Evolutionary conservation across 2,888 invertebrate species (phyloP), one percentile per base, ranked within the genome.

Genomic region (Leptogaster cylindrica): DNA sequence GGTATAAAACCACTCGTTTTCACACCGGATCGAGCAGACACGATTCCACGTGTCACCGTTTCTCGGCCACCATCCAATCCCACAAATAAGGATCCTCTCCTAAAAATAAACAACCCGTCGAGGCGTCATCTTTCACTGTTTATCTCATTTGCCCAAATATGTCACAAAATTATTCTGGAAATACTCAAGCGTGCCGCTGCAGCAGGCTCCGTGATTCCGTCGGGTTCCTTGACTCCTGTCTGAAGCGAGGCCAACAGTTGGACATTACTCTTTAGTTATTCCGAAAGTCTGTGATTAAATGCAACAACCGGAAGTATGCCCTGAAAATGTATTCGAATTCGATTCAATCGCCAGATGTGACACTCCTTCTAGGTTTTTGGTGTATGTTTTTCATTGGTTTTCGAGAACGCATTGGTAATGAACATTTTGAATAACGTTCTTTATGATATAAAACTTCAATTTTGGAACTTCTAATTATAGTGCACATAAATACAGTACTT

Each of bases 61-160:
- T 23, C 10, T 25, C 4, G 33, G 7, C 18, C 16, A 12, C 50
- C 8, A 65, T 33, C 31, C 39, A 16, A 36, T n/a, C 46, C 64
- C 51, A 64, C 48, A 33, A n/a, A n/a, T n/a, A n/a, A n/a, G n/a
- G n/a, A 50, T 61, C 36, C 50, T 36, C 50, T 12, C 18, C 48
- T 48, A 64, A 36, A 64, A 64, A 64, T 64, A 64, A 23, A 3
- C 41, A 16, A 44, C 28, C 27, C 52, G 16, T 31, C 27, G n/a
- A n/a, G 27, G 27, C 58, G 28, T 58, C 50, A 44, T 41, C 50
- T 61, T 31, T 63, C 63, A n/a, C 28, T 55, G 64, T 67, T 69
- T 69, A 65, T 67, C n/a, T n/a, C 69, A 69, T 64, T 69, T 69
- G 69, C 65, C 65, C 64, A 67, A 69, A 69, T 67, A 67, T 69